phyloP scores from a whole-genome alignment of 64 coral and sea anemone genomes.

The Stichodactyla helianthus region DNA sequence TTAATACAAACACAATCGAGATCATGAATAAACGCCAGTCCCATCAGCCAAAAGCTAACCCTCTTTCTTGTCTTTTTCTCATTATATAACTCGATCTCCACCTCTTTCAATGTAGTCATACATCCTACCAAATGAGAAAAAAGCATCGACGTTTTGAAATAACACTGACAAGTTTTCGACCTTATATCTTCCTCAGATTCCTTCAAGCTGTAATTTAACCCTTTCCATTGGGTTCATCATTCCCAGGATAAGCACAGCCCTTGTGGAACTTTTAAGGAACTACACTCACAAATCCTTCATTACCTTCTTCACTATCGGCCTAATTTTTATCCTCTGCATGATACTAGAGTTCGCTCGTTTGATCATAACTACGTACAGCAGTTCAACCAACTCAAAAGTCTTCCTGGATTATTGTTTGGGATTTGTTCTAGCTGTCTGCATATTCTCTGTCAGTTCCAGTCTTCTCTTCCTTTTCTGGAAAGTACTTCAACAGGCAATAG shows the following conservation, averaged over 20 bases:
- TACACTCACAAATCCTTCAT: constrained; percentile 7
- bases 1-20: neutral
- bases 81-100: neutral
- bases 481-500: neutral
- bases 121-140: too few relatives aligned
- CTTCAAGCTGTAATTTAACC: neutral
- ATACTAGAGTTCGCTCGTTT: neutral
- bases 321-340: neutral
- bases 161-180: too few relatives aligned
- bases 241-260: neutral
- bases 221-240: neutral
- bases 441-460: neutral
- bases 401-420: neutral
- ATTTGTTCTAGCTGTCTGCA: neutral
- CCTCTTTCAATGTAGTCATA: too few relatives aligned
- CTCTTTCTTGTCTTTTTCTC: too few relatives aligned
- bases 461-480: neutral
- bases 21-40: neutral
- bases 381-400: neutral
- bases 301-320: neutral
- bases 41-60: too few relatives aligned
- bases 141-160: too few relatives aligned
- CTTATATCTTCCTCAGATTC: neutral
- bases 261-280: neutral
- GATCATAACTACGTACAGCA: neutral